Conservation (phyloP, 2,888 invertebrate species). For the Eudemis profundana region DNA sequence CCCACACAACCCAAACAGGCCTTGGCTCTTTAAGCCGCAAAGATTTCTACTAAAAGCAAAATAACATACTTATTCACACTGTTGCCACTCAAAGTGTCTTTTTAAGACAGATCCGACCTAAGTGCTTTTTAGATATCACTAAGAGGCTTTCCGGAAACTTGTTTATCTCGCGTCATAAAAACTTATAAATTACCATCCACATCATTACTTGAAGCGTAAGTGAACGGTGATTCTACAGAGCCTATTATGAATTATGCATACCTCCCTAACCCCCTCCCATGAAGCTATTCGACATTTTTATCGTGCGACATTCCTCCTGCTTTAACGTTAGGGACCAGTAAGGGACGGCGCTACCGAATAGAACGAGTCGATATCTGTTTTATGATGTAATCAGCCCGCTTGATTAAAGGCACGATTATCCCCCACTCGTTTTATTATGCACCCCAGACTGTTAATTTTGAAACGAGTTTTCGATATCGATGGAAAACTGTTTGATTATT, state of each 20-base stretch:
- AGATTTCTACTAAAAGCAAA: neutral
- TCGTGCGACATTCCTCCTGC: slow-evolving; percentile 22
- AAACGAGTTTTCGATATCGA: slow-evolving; percentile 27
- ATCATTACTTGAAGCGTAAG: slow-evolving; percentile 51
- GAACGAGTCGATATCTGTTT: slow-evolving; percentile 32
- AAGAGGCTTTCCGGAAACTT: slow-evolving; percentile 28
- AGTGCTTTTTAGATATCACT: slow-evolving; percentile 28
- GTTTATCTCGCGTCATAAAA: slow-evolving; percentile 41
- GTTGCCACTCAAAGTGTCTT: slow-evolving; percentile 5
- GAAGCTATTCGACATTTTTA: slow-evolving; percentile 47
- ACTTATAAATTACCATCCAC: slow-evolving; percentile 47
- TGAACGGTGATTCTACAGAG: slow-evolving; percentile 52
- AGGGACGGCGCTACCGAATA: slow-evolving; percentile 28
- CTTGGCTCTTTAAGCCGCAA: neutral
- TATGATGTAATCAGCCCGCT: slow-evolving; percentile 29
- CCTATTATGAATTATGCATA: slow-evolving; percentile 63
- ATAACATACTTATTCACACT: slow-evolving; percentile 8
- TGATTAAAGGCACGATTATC: slow-evolving; percentile 39
- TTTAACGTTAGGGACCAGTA: slow-evolving; percentile 1
- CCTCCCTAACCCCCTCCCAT: slow-evolving; percentile 53
- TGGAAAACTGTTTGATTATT: slow-evolving; percentile 19
- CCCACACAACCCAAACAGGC: neutral
- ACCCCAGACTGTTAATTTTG: slow-evolving; percentile 32
- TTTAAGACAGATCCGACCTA: slow-evolving; percentile 23
- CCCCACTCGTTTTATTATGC: slow-evolving; percentile 35